These are phyloP conservation scores for Wiebesia pumilae DNA, from an alignment of 1,140 invertebrate species.

Conservation along the genomic window DNA sequence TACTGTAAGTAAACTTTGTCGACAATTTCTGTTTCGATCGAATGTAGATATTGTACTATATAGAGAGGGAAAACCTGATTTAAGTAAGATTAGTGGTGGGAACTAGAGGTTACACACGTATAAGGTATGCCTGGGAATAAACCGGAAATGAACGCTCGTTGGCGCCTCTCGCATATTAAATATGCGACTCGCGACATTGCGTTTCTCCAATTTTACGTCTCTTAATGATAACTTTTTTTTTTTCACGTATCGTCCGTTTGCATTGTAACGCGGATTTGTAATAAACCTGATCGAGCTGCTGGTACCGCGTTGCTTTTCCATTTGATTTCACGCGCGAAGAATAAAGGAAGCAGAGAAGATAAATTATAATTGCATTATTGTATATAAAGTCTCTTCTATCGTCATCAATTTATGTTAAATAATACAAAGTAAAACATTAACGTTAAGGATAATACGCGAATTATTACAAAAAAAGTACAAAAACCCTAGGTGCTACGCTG, in stretches of 20 bases:
- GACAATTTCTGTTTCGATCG: conserved; percentile 62
- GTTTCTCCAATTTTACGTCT: conserved; percentile 26
- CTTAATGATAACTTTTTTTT: neutral
- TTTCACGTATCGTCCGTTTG: conserved; percentile 42
- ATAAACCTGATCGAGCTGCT: conserved; percentile 50
- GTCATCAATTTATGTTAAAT: conserved; percentile 64
- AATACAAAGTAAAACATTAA: conserved; percentile 41
- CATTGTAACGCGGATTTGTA: conserved; percentile 55
- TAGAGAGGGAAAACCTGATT: conserved; percentile 51
- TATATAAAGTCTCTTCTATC: conserved; percentile 60
- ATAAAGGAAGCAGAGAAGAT: conserved; percentile 30
- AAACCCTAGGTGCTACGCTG: conserved; percentile 75
- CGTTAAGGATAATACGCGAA: conserved; percentile 70
- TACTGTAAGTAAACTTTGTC: conserved; percentile 64
- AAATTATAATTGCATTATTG: conserved; percentile 67
- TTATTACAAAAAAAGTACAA: conserved; percentile 74
- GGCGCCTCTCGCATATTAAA: conserved; percentile 5
- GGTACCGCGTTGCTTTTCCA: conserved; percentile 60
- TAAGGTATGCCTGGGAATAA: neutral
- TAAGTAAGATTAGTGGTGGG: conserved; percentile 14
- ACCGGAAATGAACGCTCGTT: neutral
- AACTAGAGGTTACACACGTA: conserved; percentile 24
- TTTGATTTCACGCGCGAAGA: conserved; percentile 55
- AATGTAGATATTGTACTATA: conserved; percentile 71
- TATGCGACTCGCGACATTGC: conserved; percentile 4